Evolutionary conservation across 2,113 vertebrate species (phyloP).

Genomic region (Diphyllodes magnificus): DNA sequence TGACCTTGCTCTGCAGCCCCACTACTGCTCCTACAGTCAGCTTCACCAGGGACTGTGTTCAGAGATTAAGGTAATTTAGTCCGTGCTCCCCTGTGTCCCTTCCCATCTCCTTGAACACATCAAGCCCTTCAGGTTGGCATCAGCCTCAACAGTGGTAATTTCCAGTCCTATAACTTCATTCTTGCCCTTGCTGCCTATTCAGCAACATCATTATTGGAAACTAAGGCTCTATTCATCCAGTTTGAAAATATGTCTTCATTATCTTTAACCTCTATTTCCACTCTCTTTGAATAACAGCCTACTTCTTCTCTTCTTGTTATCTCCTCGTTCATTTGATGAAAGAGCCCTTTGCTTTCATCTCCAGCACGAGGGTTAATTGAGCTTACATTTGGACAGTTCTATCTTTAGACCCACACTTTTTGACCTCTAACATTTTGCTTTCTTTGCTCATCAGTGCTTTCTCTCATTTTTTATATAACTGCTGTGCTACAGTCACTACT

Average conservation of each 20-base stretch:
- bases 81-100: not conserved
- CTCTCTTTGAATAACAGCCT: conserved; percentile 18
- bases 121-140: conserved; percentile 15
- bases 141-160: not conserved
- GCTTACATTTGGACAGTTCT: conserved; percentile 6
- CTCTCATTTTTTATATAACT: not conserved
- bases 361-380: conserved; percentile 18
- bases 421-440: conserved; percentile 43
- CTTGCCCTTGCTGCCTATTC: conserved; percentile 17
- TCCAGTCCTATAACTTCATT: conserved; percentile 29
- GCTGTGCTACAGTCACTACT: not conserved
- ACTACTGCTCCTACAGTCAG: not conserved
- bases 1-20: not conserved
- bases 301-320: conserved; percentile 34
- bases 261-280: conserved; percentile 49
- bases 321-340: conserved; percentile 46
- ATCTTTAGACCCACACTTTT: conserved; percentile 37
- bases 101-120: not conserved
- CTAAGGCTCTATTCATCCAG: conserved; percentile 48
- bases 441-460: not conserved
- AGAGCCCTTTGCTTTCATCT: conserved; percentile 52
- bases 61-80: not conserved
- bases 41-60: not conserved
- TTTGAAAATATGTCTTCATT: conserved; percentile 52
- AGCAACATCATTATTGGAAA: conserved; percentile 54